phyloP scores from a whole-genome alignment of 2,113 vertebrate species.

The Gallinago undulata region DNA sequence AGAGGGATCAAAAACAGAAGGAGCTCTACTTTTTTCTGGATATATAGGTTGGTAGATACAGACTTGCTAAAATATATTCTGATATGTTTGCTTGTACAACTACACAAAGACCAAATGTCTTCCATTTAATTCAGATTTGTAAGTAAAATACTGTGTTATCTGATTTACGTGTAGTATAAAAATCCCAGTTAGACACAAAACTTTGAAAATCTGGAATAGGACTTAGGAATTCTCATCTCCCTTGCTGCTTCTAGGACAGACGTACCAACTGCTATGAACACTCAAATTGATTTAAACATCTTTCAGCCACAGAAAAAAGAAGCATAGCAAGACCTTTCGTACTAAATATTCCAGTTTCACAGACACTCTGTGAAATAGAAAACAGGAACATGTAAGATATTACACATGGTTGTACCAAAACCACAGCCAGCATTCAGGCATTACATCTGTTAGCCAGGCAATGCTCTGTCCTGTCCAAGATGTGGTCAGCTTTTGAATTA shows the following conservation, averaged over 20 bases:
- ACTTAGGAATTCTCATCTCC: neutral
- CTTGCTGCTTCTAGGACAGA: neutral
- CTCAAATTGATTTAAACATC: neutral
- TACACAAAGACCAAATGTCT: neutral
- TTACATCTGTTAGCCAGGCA: conserved; percentile 6
- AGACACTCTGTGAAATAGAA: conserved; percentile 1
- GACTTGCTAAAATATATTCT: neutral
- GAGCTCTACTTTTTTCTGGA: neutral
- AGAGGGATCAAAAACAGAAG: neutral
- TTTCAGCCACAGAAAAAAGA: neutral
- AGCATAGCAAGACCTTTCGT: neutral
- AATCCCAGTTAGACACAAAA: neutral
- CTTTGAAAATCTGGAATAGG: neutral
- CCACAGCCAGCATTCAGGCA: neutral
- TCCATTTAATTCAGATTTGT: neutral
- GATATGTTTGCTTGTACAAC: neutral
- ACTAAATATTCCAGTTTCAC: neutral
- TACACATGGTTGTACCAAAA: conserved; percentile 36
- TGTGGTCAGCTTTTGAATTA: conserved; percentile 6
- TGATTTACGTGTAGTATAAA: neutral
- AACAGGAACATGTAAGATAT: conserved; percentile 12
- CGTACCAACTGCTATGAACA: neutral
- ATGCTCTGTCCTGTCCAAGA: neutral
- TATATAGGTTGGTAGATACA: neutral
- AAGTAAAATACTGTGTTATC: neutral